Conservation (phyloP, 1,140 invertebrate genomes). For the Amyelois transitella region DNA sequence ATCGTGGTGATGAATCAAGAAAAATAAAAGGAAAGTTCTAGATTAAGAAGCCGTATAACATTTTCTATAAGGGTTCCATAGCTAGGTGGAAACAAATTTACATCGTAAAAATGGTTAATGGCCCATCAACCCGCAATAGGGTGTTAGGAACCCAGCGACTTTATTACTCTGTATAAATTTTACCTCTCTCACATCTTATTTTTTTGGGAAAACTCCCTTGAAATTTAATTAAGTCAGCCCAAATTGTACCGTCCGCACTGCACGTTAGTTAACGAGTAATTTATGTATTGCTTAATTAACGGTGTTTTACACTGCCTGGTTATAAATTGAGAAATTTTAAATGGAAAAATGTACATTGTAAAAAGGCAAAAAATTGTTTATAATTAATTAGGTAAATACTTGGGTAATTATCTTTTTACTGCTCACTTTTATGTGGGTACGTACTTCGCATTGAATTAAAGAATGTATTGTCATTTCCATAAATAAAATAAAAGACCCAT, state of each 20-base stretch:
- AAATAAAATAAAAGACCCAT: too few species aligned
- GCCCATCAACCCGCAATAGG: constrained; percentile 31
- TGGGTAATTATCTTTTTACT: too few species aligned
- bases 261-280: neutral
- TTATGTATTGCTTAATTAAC: neutral
- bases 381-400: neutral
- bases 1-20: neutral
- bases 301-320: neutral
- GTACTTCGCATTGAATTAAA: too few species aligned
- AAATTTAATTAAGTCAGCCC: constrained; percentile 35
- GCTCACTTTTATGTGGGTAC: too few species aligned
- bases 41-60: neutral
- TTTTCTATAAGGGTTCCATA: neutral
- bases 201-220: constrained; percentile 21
- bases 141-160: constrained; percentile 33
- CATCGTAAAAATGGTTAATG: constrained; percentile 54
- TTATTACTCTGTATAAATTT: constrained; percentile 47
- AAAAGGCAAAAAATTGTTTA: neutral
- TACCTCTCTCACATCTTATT: constrained; percentile 32
- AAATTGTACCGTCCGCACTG: constrained; percentile 1
- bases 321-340: neutral
- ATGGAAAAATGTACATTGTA: neutral
- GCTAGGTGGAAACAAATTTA: constrained; percentile 40
- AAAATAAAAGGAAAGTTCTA: neutral
- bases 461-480: too few species aligned